These are phyloP conservation scores for Erinaceus europaeus DNA, from an alignment of 2,113 vertebrate species.

Conservation along the genomic window DNA sequence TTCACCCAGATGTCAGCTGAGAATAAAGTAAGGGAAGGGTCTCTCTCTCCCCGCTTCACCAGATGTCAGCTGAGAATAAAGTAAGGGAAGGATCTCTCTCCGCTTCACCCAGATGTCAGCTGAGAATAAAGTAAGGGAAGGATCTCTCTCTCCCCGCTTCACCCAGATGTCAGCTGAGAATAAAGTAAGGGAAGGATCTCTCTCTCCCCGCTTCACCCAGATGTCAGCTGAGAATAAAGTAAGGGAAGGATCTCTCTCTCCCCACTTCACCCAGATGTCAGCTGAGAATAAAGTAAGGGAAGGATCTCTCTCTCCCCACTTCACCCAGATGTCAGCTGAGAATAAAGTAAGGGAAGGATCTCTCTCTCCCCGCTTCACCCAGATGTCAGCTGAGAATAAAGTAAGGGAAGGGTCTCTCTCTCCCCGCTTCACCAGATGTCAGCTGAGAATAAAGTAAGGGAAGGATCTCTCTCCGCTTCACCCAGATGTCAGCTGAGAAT, in stretches of 20 bases:
- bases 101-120: background rate
- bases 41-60: no score
- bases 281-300: no score
- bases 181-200: background rate
- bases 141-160: no score
- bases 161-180: background rate
- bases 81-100: no score
- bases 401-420: background rate
- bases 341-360: background rate
- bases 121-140: slow-evolving; percentile 10
- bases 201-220: background rate
- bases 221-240: no score
- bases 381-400: no score
- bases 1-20: background rate
- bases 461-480: background rate
- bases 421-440: slow-evolving; percentile 12
- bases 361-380: slow-evolving; percentile 3
- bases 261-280: no score
- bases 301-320: background rate
- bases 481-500: no score
- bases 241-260: background rate
- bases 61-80: background rate
- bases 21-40: slow-evolving; percentile 15
- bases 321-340: no score
- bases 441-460: no score